Evolutionary conservation across 2,888 invertebrate genomes (phyloP), one percentile per base, ranked within the genome.

Genomic region (Diogma glabrata): DNA sequence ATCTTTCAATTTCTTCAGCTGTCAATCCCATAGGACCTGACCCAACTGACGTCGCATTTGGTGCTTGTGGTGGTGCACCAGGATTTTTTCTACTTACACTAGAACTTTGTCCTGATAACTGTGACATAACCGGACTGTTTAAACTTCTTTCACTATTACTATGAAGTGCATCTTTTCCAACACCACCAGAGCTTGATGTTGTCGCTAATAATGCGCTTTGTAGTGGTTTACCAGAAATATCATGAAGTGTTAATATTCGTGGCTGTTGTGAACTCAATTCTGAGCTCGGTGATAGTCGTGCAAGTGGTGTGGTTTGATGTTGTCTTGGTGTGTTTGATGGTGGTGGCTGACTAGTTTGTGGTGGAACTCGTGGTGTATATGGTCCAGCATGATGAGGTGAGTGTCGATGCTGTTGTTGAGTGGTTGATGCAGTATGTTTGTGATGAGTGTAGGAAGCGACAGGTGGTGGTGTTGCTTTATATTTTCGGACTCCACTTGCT

Each of bases 121-220:
- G 91, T 23, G 90, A 90, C 88, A 89, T 89, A 8, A 91, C 90
- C 0, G 92, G 91, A 61, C 90, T 92, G 66, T 92, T 92, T 43
- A 93, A 75, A 64, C 91, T 91, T 50, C 92, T 76, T 68, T 93
- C 92, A 68, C 91, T 91, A 64, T 90, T 90, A 60, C 89, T 89
- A 67, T 91, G 89, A 40, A 90, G 73, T n/a, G 81, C 87, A 67
- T 89, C 88, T 71, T 89, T 89, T 9, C 87, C 87, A 2, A 87
- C 88, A 3, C 87, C 87, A 2, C 89, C 89, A 1, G 89, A 89
- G 61, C 88, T 87, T 3, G 89, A 91, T 2, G 90, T 88, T 4
- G 92, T 91, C 4, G 91, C 92, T 53, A 93, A 70, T 12, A 93
- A 72, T 0, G 92, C 92, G 59, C 87, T 89, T 65, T 92, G 92